Percentiles rank a stretch among this genome's conserved stretches.
These are phyloP conservation scores for Mus minutoides DNA, from an alignment of 2,797 vertebrate genomes.

Conservation along the genomic window DNA sequence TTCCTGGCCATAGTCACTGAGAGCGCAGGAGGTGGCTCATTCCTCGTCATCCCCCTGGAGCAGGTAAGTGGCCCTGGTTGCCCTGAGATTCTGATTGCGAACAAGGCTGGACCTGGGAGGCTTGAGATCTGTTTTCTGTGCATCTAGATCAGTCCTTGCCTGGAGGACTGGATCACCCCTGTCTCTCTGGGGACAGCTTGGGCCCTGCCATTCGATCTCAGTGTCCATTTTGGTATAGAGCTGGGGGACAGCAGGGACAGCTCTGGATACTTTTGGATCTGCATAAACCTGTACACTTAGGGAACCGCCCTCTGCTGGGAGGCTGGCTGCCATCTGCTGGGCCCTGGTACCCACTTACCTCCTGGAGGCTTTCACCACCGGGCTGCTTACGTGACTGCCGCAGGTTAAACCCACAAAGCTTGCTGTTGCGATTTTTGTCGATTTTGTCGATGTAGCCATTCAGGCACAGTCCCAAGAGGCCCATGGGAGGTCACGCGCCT, in stretches of 20 bases:
- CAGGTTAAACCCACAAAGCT: conserved; percentile 19
- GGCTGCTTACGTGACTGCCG: rapidly evolving
- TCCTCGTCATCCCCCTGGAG: conserved; percentile 95
- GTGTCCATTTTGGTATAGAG: background rate
- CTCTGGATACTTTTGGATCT: rapidly evolving
- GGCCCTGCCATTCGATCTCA: background rate
- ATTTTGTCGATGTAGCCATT: background rate
- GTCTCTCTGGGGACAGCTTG: background rate
- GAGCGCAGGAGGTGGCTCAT: conserved; percentile 95
- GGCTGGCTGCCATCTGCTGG: background rate
- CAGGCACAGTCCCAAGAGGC: background rate
- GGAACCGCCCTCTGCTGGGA: background rate
- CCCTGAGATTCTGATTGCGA: background rate
- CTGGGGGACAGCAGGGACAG: background rate
- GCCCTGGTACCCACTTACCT: background rate
- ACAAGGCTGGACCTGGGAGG: background rate
- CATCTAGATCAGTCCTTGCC: background rate
- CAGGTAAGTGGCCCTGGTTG: conserved; percentile 90
- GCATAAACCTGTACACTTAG: background rate
- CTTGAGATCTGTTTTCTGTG: background rate
- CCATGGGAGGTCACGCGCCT: background rate
- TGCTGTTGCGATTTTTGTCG: conserved; percentile 1
- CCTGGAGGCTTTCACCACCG: background rate
- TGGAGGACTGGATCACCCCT: background rate
- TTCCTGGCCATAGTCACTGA: conserved; percentile 98